phyloP scores from a whole-genome alignment of 1,140 invertebrate genomes.

The Agrilus planipennis region DNA sequence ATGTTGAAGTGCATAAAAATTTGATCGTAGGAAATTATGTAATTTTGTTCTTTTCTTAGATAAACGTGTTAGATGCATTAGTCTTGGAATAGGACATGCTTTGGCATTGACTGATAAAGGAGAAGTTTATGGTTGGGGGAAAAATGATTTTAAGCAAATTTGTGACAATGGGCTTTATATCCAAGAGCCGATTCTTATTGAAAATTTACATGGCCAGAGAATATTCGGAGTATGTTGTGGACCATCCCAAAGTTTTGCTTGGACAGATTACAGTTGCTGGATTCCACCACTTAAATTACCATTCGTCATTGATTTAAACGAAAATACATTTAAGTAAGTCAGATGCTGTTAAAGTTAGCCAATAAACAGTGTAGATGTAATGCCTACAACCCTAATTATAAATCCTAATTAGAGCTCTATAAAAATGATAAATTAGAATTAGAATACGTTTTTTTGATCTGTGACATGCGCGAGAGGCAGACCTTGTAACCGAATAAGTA shows the following conservation, averaged over 20 bases:
- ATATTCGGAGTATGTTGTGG: constrained; percentile 69
- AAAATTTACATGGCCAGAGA: constrained; percentile 45
- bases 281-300: constrained; percentile 56
- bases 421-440: too few species aligned
- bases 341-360: too few species aligned
- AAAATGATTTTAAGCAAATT: constrained; percentile 57
- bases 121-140: constrained; percentile 73
- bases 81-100: constrained; percentile 61
- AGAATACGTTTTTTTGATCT: too few species aligned
- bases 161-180: constrained; percentile 36
- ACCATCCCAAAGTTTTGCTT: constrained; percentile 63
- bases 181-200: constrained; percentile 46
- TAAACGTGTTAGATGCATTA: constrained; percentile 49
- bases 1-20: not conserved
- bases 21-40: not conserved
- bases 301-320: constrained; percentile 80
- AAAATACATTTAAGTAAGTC: constrained; percentile 66
- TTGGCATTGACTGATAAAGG: constrained; percentile 69
- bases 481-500: too few species aligned
- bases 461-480: too few species aligned
- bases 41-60: constrained; percentile 18
- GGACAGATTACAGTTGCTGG: constrained; percentile 49
- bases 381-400: too few species aligned
- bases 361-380: too few species aligned
- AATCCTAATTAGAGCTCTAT: too few species aligned